These are phyloP conservation scores for Drosophila algonquin DNA, from an alignment of 2,888 invertebrate species.

Conservation along the genomic window DNA sequence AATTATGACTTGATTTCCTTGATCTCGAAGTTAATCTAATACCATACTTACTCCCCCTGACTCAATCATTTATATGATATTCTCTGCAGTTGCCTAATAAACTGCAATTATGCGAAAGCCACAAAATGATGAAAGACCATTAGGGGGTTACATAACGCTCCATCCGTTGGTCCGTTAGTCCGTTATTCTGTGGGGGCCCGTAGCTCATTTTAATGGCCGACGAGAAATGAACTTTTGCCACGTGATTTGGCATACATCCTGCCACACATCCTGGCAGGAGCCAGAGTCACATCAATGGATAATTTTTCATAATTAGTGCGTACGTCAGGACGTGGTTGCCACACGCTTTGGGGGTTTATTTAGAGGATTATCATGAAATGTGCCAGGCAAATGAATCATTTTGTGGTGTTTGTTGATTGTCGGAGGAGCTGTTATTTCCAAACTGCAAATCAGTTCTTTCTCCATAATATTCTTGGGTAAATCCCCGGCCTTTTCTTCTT, in stretches of 20 bases:
- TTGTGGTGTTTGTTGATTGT: constrained; percentile 15
- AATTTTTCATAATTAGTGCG: constrained; percentile 72
- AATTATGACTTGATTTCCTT: background rate
- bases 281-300: constrained; percentile 66
- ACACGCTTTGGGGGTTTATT: constrained; percentile 54
- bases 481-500: constrained; percentile 55
- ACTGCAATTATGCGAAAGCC: constrained; percentile 48
- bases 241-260: constrained; percentile 54
- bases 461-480: constrained; percentile 45
- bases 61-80: background rate
- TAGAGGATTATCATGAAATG: constrained; percentile 43
- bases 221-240: constrained; percentile 70
- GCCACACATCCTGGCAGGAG: constrained; percentile 21
- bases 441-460: constrained; percentile 18
- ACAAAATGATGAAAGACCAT: constrained; percentile 42
- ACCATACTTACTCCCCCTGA: background rate
- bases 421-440: constrained; percentile 5
- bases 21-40: background rate
- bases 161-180: constrained; percentile 21
- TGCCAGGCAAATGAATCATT: constrained; percentile 40
- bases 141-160: constrained; percentile 12
- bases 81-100: constrained; percentile 44
- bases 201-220: constrained; percentile 65
- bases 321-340: constrained; percentile 10
- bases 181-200: constrained; percentile 33